Evolutionary conservation across 2,888 invertebrate genomes (phyloP).

Genomic region (Dinocampus coccinellae): DNA sequence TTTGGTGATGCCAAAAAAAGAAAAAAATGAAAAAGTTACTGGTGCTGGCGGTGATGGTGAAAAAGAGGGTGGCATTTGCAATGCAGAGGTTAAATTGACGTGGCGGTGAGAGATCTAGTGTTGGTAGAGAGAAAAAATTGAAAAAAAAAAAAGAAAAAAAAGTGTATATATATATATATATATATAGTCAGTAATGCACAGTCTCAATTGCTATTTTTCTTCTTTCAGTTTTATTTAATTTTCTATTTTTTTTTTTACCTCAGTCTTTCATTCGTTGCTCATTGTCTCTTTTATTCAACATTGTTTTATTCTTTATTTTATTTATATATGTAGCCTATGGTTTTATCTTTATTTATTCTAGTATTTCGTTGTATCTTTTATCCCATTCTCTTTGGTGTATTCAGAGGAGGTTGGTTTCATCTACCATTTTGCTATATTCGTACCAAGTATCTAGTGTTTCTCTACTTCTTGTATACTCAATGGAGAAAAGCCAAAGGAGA

Average conservation of each 20-base stretch:
- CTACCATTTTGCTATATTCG: slow-evolving; percentile 1
- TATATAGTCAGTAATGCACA: slow-evolving; percentile 61
- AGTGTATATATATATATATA: too few relatives aligned
- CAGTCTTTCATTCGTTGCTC: slow-evolving; percentile 27
- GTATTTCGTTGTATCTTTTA: slow-evolving; percentile 36
- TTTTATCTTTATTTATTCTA: slow-evolving; percentile 23
- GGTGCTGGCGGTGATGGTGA: too few relatives aligned
- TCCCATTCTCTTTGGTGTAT: slow-evolving; percentile 24
- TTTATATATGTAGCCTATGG: slow-evolving; percentile 27
- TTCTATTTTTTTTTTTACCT: not conserved
- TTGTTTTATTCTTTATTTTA: slow-evolving; percentile 31
- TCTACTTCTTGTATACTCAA: slow-evolving; percentile 35
- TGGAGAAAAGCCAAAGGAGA: slow-evolving; percentile 42
- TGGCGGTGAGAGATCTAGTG: slow-evolving; percentile 30
- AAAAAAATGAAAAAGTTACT: too few relatives aligned
- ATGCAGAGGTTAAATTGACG: slow-evolving; percentile 69
- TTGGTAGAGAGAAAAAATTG: slow-evolving; percentile 35
- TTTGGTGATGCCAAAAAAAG: too few relatives aligned
- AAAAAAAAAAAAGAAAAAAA: slow-evolving; percentile 41
- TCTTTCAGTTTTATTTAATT: slow-evolving; percentile 44
- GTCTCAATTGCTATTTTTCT: slow-evolving; percentile 69
- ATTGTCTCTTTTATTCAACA: slow-evolving; percentile 25
- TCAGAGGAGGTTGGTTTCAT: not conserved
- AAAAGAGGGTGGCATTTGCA: slow-evolving; percentile 69
- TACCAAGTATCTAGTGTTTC: slow-evolving; percentile 10